phyloP scores from a whole-genome alignment of 2,113 vertebrate species.

The Junco hyemalis region DNA sequence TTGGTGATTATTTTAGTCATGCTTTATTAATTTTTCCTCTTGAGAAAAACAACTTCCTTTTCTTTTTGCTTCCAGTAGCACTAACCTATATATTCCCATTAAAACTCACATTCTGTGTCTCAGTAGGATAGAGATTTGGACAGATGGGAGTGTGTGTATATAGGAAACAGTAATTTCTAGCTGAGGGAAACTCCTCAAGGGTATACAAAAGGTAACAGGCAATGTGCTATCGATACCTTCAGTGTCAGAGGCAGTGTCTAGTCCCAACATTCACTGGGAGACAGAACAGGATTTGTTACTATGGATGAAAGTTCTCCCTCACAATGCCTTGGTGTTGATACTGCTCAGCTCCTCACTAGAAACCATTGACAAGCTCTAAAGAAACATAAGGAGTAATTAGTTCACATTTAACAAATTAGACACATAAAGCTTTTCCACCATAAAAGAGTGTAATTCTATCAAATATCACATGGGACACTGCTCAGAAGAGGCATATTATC shows the following conservation, averaged over 20 bases:
- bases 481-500: not conserved
- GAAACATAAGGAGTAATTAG: not conserved
- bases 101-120: not conserved
- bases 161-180: conserved; percentile 64
- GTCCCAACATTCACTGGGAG: not conserved
- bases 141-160: not conserved
- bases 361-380: not conserved
- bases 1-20: not conserved
- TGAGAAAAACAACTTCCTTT: not conserved
- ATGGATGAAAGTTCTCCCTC: not conserved
- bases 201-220: not conserved
- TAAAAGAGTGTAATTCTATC: not conserved
- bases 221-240: not conserved
- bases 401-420: not conserved
- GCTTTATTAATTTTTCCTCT: not conserved
- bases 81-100: not conserved
- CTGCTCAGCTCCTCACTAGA: not conserved
- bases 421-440: not conserved
- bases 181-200: conserved; percentile 56
- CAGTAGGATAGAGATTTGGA: not conserved
- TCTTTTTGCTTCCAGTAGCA: not conserved
- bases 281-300: not conserved
- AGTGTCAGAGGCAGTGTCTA: not conserved
- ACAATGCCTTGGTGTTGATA: not conserved
- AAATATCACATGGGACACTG: not conserved